Evolutionary conservation across 2,113 vertebrate genomes (phyloP).

Genomic region (Hymenochirus boettgeri): DNA sequence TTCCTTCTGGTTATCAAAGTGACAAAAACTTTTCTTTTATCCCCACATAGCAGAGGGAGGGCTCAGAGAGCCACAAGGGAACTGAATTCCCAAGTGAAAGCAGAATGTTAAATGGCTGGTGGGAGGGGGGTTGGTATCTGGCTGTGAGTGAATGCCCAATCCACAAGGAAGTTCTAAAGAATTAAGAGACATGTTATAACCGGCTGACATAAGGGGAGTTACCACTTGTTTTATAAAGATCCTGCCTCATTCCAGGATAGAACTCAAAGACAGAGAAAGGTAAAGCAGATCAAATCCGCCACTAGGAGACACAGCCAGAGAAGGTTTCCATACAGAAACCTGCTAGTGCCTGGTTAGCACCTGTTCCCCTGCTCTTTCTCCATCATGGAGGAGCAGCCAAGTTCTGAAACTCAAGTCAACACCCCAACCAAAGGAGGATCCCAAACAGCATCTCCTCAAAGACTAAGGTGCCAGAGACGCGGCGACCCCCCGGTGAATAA

Average conservation of each 20-base stretch:
- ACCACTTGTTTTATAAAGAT: conserved; percentile 21
- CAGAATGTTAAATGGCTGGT: conserved; percentile 15
- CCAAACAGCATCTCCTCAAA: conserved; percentile 67
- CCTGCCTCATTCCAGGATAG: conserved; percentile 31
- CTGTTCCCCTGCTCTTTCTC: conserved; percentile 10
- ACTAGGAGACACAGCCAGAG: neutral
- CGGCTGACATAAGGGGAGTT: conserved; percentile 29
- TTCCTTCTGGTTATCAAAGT: neutral
- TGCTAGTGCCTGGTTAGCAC: neutral
- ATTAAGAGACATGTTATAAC: conserved; percentile 25
- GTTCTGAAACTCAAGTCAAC: conserved; percentile 11
- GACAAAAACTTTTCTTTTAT: neutral
- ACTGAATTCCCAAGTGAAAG: conserved; percentile 25
- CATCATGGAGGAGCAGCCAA: conserved; percentile 25
- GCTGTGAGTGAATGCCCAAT: neutral
- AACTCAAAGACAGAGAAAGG: conserved; percentile 9
- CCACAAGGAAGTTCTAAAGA: conserved; percentile 28
- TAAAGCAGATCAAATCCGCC: conserved; percentile 4
- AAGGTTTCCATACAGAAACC: neutral
- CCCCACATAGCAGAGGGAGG: neutral
- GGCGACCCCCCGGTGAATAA: conserved; percentile 67
- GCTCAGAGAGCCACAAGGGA: conserved; percentile 4
- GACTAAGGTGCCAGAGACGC: conserved; percentile 82
- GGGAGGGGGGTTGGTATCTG: conserved; percentile 12
- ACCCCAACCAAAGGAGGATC: conserved; percentile 5